Conservation (phyloP, 2,888 invertebrate genomes). For the Amphipoea lucens region DNA sequence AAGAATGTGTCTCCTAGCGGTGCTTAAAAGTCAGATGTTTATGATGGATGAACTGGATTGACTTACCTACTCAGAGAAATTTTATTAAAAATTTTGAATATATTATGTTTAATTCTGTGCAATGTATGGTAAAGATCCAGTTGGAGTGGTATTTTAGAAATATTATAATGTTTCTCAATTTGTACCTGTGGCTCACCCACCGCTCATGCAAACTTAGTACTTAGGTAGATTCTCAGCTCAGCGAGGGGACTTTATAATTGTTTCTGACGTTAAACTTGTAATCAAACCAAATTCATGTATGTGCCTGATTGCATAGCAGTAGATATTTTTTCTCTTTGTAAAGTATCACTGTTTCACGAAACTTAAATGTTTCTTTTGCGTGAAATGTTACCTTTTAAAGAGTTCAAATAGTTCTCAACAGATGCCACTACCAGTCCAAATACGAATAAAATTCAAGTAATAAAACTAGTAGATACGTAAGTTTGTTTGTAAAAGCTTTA, state of each 20-base stretch:
- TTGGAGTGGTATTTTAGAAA: not conserved
- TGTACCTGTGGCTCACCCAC: not conserved
- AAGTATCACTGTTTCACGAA: not conserved
- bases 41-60: slow-evolving; percentile 35
- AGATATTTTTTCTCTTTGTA: not conserved
- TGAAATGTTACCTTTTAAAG: slow-evolving; percentile 8
- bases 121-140: not conserved
- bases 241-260: not conserved
- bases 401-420: slow-evolving; percentile 73
- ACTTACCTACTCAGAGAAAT: slow-evolving; percentile 6
- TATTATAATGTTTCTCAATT: not conserved
- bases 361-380: not conserved
- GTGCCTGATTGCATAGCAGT: not conserved
- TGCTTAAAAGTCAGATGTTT: slow-evolving; percentile 62
- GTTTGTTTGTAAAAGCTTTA: not conserved
- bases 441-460: not conserved
- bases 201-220: not conserved
- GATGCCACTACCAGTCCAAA: slow-evolving; percentile 72
- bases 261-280: not conserved
- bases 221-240: not conserved
- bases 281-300: accelerated
- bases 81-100: not conserved
- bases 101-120: not conserved
- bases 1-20: slow-evolving; percentile 34
- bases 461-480: not conserved